These are phyloP conservation scores for Centropus unirufus DNA, from an alignment of 2,113 vertebrate species.

Conservation along the genomic window DNA sequence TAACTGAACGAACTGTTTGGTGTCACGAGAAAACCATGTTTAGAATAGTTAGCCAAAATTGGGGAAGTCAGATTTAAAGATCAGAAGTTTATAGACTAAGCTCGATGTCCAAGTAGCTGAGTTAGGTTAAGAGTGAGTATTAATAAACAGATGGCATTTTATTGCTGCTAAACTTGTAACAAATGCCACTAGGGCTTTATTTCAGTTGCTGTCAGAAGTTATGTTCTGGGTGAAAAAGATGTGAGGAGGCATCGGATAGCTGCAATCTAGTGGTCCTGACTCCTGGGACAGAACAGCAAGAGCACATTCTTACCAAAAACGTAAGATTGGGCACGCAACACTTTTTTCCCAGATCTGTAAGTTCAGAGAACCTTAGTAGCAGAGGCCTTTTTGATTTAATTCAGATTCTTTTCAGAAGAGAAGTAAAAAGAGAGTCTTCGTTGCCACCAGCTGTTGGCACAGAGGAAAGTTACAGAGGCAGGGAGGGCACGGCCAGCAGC, in stretches of 20 bases:
- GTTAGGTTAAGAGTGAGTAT: neutral
- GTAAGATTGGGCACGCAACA: rapidly evolving
- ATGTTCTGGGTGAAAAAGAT: neutral
- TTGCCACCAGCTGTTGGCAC: neutral
- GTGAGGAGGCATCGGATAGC: neutral
- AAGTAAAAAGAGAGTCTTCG: neutral
- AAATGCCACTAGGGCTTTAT: neutral
- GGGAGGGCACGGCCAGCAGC: neutral
- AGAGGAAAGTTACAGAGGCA: neutral
- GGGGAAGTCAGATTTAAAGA: neutral
- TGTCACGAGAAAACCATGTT: neutral
- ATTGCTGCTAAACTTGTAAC: neutral
- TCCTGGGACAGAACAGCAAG: neutral
- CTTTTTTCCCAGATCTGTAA: neutral
- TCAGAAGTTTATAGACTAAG: neutral
- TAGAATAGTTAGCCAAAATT: neutral
- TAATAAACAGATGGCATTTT: neutral
- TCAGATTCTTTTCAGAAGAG: neutral
- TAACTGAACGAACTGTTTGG: neutral
- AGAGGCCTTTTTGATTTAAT: neutral
- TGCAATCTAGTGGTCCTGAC: neutral
- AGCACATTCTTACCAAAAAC: neutral
- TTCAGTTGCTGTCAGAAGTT: neutral
- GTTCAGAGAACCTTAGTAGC: neutral
- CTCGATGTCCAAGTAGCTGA: neutral